Evolutionary conservation across 1,140 invertebrate species (phyloP), one percentile per base, ranked within the genome.

Genomic region (Drosophila tropicalis): DNA sequence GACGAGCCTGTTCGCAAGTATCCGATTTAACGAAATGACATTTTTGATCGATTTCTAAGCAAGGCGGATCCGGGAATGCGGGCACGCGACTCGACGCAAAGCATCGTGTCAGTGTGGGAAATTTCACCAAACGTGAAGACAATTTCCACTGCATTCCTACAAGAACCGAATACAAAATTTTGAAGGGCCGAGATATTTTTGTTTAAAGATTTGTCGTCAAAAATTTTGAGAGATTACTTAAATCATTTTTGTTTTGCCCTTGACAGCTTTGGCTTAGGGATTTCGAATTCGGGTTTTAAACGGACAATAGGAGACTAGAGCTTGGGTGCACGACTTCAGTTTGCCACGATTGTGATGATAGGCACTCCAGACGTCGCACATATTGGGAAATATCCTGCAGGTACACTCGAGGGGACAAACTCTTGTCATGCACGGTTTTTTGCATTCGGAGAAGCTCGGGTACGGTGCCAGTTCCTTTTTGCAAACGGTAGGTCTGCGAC

Each of bases 361-460:
- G 0, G 3, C 1, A 0, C 6, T 19, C 64, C 79, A 76, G 7
- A 68, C n/a, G 0, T 87, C 79, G 44, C 82, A 82, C 3, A 51
- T 25, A 4, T 9, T 56, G 0, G 65, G 69, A 9, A 3, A 1
- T 1, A 54, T 0, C 1, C 4, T 29, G 19, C 82, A 86, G 15
- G 41, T n/a, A 40, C 83, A 86, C 34, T 86, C 83, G 1, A 54
- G 51, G 22, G 64, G n/a, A n/a, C 75, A 86, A 6, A 22, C 39
- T 0, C 12, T 7, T 0, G 39, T 56, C 7, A 76, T 44, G 0
- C 34, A 17, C 5, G 64, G 6, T 3, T 63, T 41, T 22, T 68
- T 39, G 7, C 70, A 70, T 54, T 86, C 83, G 13, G 83, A 87
- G 12, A 82, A 87, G 13, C 83, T 82, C 10, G 83, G 79, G 22